These are phyloP conservation scores for Propsilocerus akamusi DNA, from an alignment of 1,140 invertebrate species.

Conservation along the genomic window DNA sequence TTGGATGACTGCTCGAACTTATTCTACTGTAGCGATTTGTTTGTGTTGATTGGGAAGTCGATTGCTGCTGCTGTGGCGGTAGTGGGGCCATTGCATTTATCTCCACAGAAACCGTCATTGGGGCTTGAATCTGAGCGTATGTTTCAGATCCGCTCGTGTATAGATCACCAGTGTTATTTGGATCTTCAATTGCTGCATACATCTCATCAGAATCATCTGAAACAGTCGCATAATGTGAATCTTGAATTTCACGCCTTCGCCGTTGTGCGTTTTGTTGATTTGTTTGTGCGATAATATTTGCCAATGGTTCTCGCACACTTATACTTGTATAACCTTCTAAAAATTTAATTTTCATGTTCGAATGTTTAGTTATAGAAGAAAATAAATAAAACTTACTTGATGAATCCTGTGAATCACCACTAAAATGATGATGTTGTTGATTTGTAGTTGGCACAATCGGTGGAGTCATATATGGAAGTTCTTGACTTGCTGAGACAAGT, in stretches of 20 bases:
- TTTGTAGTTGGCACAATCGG: constrained; percentile 31
- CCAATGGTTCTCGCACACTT: constrained; percentile 69
- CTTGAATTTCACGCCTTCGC: constrained; percentile 26
- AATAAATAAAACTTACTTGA: constrained; percentile 35
- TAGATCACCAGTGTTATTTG: constrained; percentile 32
- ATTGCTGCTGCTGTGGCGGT: constrained; percentile 10
- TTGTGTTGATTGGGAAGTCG: constrained; percentile 12
- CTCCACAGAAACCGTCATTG: constrained; percentile 32
- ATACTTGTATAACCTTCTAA: constrained; percentile 79
- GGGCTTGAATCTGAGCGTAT: constrained; percentile 68
- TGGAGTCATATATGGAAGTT: constrained; percentile 77
- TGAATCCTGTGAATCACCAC: constrained; percentile 69
- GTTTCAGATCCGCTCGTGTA: constrained; percentile 71
- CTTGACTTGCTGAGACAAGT: constrained; percentile 64
- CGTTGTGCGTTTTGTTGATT: constrained; percentile 25
- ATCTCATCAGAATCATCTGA: constrained; percentile 79
- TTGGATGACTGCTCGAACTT: no score
- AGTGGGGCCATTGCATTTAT: constrained; percentile 21
- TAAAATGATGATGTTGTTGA: constrained; percentile 43
- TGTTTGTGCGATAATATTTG: constrained; percentile 44
- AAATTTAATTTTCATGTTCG: constrained; percentile 12
- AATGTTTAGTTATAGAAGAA: constrained; percentile 2
- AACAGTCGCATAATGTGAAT: constrained; percentile 61
- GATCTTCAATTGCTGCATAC: constrained; percentile 76
- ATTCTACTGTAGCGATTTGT: background rate